Base-by-base conservation (phyloP, 92 coral and sea anemone species). In the Porites evermanni region DNA sequence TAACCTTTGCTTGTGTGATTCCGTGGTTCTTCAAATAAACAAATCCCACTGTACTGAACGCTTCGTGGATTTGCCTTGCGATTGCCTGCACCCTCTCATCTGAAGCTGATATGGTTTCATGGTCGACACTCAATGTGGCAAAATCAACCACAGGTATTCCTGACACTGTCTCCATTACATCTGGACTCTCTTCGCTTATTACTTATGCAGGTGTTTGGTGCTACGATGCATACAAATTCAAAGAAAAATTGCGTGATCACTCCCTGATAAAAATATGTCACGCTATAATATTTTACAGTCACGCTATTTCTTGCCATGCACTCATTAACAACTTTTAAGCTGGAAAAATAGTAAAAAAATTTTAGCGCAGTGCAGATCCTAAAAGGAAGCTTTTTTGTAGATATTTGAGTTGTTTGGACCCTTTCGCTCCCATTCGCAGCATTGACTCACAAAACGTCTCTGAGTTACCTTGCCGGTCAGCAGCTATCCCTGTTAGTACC, bases 1-100 rank as follows among this genome's bases (percentile, higher is more conserved):
- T 13, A n/a, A 94, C 98, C 95, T 88, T 85, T 7, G 72, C 77
- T 81, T 94, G 93, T 0, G 95, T 77, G 72, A 95, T 93, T 29
- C 98, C 98, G 74, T 95, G 95, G 77, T 95, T 95, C 56, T 90
- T 92, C 21, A 95, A 87, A 71, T 94, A 94, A 61, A 95, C 95
- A 78, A 95, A 95, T 2, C 98, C 98, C 56, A 92, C 91, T 16
- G 94, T 92, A 52, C 95, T 93, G 72, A 95, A 95, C 8, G 98
- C 98, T 47, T 84, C 68, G 67, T 88, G 86, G 7, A 95, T 77
- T 75, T 95, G 89, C 72, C 76, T 92, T 23, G 92, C 94, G 70
- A 95, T 82, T 12, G 66, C 72, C 67, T 73, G 89, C 6, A 95
- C 95, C 12, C 75, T 77, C 44, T 76, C 91, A 80, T 87, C 89